Evolutionary conservation across 2,888 invertebrate species (phyloP), one percentile per base, ranked within the genome.

Genomic region (Pocota personata): DNA sequence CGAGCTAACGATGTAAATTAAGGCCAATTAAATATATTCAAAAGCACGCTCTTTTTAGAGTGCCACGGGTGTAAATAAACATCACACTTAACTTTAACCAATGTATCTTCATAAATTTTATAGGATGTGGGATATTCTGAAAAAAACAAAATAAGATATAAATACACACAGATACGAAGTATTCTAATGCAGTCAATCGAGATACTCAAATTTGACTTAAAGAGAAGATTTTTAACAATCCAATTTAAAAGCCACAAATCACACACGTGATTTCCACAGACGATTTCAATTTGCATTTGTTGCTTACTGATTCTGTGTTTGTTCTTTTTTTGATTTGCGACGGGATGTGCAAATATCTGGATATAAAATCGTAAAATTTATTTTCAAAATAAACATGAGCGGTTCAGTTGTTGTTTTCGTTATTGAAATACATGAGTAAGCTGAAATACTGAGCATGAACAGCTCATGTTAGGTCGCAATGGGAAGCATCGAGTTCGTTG

Each of bases 281-380:
- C 27, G n/a, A 52, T 27, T 27, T 5, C 2, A 52, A 64, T 64
- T 64, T 64, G 48, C 64, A 64, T 64, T 48, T 48, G 48, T 64
- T 30, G 16, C 55, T 32, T 7, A n/a, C 5, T n/a, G 55, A 55
- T 55, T 14, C 30, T 8, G 10, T 16, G 55, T 16, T 55, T 52
- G 30, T 7, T 14, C 8, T 46, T 46, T 16, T 55, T 52, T 55
- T n/a, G 19, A 19, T 46, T 46, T 8, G 46, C 19, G 2, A 7
- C 1, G 43, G 10, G 6, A 50, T 50, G 24, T 50, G 24, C 50
- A 24, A 50, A 40, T 40, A 58, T 58, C n/a, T 35, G 10, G 8
- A 19, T 6, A 43, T 43, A 16, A 27, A 30, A 16, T 62, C 19
- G 24, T 7, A 27, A 30, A 40, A 46, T 40, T 40, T 62, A 30